Evolutionary conservation across 2,113 vertebrate species (phyloP).

Genomic region (Drymodes brunneopygia): DNA sequence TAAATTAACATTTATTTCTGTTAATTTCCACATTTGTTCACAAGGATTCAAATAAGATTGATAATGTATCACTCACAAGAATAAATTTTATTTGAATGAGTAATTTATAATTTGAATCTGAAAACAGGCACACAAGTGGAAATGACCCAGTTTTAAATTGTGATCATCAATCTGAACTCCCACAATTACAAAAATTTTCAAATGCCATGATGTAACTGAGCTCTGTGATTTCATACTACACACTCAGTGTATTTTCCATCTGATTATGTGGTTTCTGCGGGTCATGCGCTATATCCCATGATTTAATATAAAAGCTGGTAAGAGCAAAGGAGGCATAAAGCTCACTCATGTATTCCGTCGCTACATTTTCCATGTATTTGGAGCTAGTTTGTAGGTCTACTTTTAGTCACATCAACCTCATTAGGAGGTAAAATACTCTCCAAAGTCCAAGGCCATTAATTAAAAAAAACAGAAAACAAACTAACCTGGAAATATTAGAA

Average conservation of each 20-base stretch:
- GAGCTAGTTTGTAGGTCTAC: neutral
- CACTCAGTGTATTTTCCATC: neutral
- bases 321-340: neutral
- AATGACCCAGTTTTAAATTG: neutral
- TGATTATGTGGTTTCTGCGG: neutral
- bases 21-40: neutral
- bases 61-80: neutral
- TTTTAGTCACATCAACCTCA: neutral
- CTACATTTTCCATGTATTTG: neutral
- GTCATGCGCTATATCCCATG: neutral
- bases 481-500: neutral
- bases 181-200: neutral
- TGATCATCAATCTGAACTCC: neutral
- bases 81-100: neutral
- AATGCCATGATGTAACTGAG: neutral
- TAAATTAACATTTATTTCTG: neutral
- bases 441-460: neutral
- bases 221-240: neutral
- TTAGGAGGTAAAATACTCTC: neutral
- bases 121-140: neutral
- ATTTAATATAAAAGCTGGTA: neutral
- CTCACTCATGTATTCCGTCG: neutral
- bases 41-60: neutral
- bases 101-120: neutral
- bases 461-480: neutral